Evolutionary conservation across 2,888 invertebrate species (phyloP), one percentile per base, ranked within the genome.

Genomic region (Alcis repandata): DNA sequence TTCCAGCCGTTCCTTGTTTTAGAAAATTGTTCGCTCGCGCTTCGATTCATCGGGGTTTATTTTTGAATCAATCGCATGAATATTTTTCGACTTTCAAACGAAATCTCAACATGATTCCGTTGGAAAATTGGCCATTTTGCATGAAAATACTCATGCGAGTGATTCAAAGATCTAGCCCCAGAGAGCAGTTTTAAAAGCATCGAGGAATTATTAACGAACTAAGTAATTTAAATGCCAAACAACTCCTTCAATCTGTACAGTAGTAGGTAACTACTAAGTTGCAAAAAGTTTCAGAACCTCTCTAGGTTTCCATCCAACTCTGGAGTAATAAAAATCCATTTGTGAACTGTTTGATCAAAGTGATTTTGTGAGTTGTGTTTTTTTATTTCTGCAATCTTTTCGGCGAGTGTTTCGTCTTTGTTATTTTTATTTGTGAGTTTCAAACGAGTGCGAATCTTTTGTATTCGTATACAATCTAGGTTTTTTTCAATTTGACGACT

Each of bases 211-310:
- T 54, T 54, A 43, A 54, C 27, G 27, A 43, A 17, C 54, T 41
- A 54, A n/a, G n/a, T n/a, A n/a, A 54, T 54, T 54, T 43, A 32
- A 41, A 54, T 54, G 43, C 43, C 41, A 54, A 54, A 43, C 54
- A 43, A 54, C 43, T 54, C 43, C 32, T 43, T 17, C 33, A 1
- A 51, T 36, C 36, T 36, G n/a, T n/a, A n/a, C n/a, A n/a, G n/a
- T n/a, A n/a, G n/a, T 38, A 10, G 3, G 51, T n/a, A 13, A 51
- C 51, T 36, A 38, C 36, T 51, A 8, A 27, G 27, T 27, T 27
- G 51, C 36, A 51, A 51, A 51, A 38, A 51, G 19, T 51, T 38
- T 13, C 17, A 49, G 20, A 36, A 36, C 36, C 36, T 32, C 43
- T 54, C 15, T 43, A 54, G 43, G 11, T 54, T 17, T 41, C 15